Percentiles rank a stretch among this genome's conserved stretches.
Conservation (phyloP, 2,113 vertebrate genomes). For the Myiopsitta monachus region DNA sequence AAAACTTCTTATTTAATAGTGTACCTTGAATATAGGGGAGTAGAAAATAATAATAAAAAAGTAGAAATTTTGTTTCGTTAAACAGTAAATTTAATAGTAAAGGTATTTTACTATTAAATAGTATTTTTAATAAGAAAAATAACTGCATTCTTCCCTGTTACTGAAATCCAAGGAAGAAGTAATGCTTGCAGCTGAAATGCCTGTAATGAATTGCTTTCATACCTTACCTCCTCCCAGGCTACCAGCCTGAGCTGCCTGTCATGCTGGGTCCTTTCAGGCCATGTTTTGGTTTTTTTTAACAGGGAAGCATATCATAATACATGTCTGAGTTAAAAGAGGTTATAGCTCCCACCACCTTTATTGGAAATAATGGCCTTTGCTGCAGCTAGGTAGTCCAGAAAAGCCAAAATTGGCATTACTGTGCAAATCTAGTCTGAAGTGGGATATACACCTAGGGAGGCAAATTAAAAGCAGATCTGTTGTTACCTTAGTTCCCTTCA, state of each 20-base stretch:
- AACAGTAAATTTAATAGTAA: not conserved
- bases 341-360: not conserved
- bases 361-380: not conserved
- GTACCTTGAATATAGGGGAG: not conserved
- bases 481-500: not conserved
- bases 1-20: not conserved
- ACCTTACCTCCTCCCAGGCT: not conserved
- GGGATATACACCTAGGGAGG: not conserved
- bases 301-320: not conserved
- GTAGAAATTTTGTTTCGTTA: not conserved
- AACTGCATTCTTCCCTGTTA: not conserved
- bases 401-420: not conserved
- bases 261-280: not conserved
- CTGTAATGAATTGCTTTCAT: constrained; percentile 11
- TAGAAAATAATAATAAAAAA: not conserved
- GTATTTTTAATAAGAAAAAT: not conserved
- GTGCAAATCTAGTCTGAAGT: not conserved
- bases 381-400: not conserved
- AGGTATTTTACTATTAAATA: not conserved
- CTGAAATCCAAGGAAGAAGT: constrained; percentile 29
- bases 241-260: not conserved
- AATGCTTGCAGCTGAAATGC: not conserved
- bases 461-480: not conserved
- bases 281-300: not conserved
- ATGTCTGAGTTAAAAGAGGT: not conserved